phyloP scores from a whole-genome alignment of 2,113 vertebrate species.

The Chelonoidis abingdonii region DNA sequence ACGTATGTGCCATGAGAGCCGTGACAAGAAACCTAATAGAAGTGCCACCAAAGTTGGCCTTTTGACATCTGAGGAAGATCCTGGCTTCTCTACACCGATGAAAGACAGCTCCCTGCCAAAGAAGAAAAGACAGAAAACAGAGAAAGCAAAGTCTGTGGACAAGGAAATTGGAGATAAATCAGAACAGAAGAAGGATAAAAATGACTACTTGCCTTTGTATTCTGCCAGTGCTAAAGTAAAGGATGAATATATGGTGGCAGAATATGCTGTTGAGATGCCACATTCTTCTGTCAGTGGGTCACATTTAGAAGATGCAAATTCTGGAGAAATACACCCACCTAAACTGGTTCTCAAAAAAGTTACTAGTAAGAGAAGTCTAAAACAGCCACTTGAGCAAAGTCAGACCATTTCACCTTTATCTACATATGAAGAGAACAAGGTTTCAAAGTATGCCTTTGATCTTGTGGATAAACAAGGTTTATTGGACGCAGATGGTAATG shows the following conservation, averaged over 20 bases:
- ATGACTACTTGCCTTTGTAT: constrained; percentile 90
- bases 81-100: constrained; percentile 81
- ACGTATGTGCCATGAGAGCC: constrained; percentile 99
- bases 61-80: constrained; percentile 83
- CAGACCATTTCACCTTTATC: constrained; percentile 90
- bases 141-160: constrained; percentile 84
- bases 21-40: constrained; percentile 91
- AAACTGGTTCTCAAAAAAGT: constrained; percentile 96
- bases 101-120: constrained; percentile 94
- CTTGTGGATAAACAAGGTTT: constrained; percentile 95
- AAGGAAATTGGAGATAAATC: constrained; percentile 84
- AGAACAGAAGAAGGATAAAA: constrained; percentile 88
- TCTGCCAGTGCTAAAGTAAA: constrained; percentile 94
- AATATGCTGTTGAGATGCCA: constrained; percentile 93
- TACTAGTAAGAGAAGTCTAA: constrained; percentile 89
- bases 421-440: constrained; percentile 92
- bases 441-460: constrained; percentile 93
- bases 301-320: constrained; percentile 84
- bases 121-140: constrained; percentile 94
- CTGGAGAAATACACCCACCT: constrained; percentile 89
- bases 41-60: constrained; percentile 88
- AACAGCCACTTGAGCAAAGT: constrained; percentile 86
- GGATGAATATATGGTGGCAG: constrained; percentile 94
- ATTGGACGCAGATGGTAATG: constrained; percentile 88
- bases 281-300: constrained; percentile 85